Evolutionary conservation across 2,113 vertebrate genomes (phyloP), one percentile per base, ranked within the genome.

Genomic region (Poeciliopsis retropinna): DNA sequence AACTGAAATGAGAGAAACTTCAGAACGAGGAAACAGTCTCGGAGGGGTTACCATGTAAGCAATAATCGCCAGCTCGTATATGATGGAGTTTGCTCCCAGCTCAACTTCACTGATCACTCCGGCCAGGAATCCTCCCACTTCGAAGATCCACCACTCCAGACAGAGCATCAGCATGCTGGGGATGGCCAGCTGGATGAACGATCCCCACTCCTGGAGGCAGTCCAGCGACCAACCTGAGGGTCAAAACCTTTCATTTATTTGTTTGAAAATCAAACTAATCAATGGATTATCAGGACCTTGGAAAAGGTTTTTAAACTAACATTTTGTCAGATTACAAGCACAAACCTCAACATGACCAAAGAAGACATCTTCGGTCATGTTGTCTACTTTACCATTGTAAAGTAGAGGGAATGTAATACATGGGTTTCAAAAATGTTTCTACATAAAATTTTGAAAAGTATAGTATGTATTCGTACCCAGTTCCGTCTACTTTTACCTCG

Each of bases 101-200:
- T 98, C 95, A 11, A 91, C 90, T 80, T 96, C 94, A 39, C 95
- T 95, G 2, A 98, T 94, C 67, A 95, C 64, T 12, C 96, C 97
- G 72, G 96, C 92, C 71, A 98, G 92, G 89, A 97, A 96, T 60
- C 94, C 95, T 61, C 96, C 96, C 0, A 96, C 84, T 68, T 98
- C 97, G 71, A 95, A 97, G 10, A 95, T 92, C 97, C 97, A 99
- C 96, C 96, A 97, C 83, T 98, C 96, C 12, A 96, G 94, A 75
- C 96, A 98, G 13, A 97, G 82, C 96, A 97, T 98, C 34, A 98
- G 86, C 97, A 98, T 97, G 70, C 97, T 95, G 15, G 96, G 96
- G 51, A 98, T 61, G 0, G 96, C 97, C 88, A 97, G 92, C 11
- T 39, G 37, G 78, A 94, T 77, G 54, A 97, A 98, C 27, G 93